Base-by-base conservation (phyloP, 2,797 vertebrate species). In the Astyanax mexicanus region DNA sequence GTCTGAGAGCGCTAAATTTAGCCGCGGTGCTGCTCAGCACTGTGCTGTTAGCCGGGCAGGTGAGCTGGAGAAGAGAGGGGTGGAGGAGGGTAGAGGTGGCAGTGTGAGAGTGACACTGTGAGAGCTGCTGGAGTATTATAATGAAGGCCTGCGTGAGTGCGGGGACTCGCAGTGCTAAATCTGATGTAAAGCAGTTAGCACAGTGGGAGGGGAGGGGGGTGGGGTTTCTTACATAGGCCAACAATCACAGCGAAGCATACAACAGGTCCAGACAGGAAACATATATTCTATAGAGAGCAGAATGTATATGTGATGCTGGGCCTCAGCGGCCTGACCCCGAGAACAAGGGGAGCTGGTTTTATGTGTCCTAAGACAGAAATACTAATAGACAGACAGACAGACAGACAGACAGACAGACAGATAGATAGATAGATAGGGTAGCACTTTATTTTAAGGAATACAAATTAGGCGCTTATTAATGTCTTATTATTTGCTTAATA, bases 1-100 rank as follows among this genome's bases (percentile, higher is more conserved):
- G 44, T 5, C 45, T n/a, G 49, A 45, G 32, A 25, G 15, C n/a
- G 54, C 37, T 65, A 71, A 74, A 75, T 62, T 67, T 55, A 77
- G 61, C 69, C 51, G 11, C 45, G 49, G 15, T 7, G 61, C 69
- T 51, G 11, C 45, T 49, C 11, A 10, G 5, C 29, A 45, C 75
- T 67, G 44, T 17, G 29, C 57, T 47, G 21, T 57, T 64, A 67
- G 23, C 27, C 55, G 49, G 65, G 44, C 1, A 42, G 12, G 38
- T 44, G 51, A 45, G 29, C 21, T 15, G 23, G 27, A 8, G 54
- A 17, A 17, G 29, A 17, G 27, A 55, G 6, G 25, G 21, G 55
- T 58, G 55, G 2, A 1, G 10, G n/a, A n/a, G n/a, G n/a, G n/a
- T n/a, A n/a, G n/a, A n/a, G n/a, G 51, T 52, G 45, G 45, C 45